Evolutionary conservation across 2,888 invertebrate species (phyloP).

Genomic region (Colletes collaris): DNA sequence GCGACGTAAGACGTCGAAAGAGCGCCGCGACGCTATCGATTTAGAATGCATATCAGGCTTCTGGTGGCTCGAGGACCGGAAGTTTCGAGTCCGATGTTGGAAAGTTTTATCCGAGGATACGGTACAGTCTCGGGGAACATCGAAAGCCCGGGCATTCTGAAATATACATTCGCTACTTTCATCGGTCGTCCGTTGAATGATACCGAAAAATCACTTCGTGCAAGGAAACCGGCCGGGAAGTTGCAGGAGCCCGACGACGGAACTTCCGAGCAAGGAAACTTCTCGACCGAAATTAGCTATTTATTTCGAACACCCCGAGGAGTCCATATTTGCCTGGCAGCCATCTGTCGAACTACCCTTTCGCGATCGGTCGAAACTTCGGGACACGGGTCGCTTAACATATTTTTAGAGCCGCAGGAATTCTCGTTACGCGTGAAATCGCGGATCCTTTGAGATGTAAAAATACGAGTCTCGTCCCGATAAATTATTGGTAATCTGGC

Average conservation of each 20-base stretch:
- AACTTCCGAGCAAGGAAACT: constrained; percentile 5
- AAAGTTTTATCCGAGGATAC: constrained; percentile 34
- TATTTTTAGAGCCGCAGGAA: no score
- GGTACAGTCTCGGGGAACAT: constrained; percentile 15
- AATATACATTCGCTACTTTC: constrained; percentile 18
- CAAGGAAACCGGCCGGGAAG: constrained; percentile 8
- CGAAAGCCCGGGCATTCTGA: background rate
- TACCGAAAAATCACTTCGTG: constrained; percentile 39
- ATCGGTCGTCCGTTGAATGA: background rate
- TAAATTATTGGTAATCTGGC: no score
- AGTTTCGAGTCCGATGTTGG: constrained; percentile 9
- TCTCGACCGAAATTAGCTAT: constrained; percentile 13
- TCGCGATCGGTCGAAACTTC: no score
- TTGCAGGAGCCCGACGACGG: constrained; percentile 11
- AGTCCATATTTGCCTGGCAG: background rate
- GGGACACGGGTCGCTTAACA: no score
- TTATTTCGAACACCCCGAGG: constrained; percentile 1
- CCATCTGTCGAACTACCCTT: background rate
- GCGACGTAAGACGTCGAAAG: background rate
- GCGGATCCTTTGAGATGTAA: no score
- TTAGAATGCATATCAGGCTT: constrained; percentile 25
- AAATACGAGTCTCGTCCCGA: no score
- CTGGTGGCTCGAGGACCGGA: constrained; percentile 12
- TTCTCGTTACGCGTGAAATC: no score
- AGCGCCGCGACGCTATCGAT: constrained; percentile 21